Conservation (phyloP, 1,140 invertebrate species). For the Zaprionus ghesquierei region DNA sequence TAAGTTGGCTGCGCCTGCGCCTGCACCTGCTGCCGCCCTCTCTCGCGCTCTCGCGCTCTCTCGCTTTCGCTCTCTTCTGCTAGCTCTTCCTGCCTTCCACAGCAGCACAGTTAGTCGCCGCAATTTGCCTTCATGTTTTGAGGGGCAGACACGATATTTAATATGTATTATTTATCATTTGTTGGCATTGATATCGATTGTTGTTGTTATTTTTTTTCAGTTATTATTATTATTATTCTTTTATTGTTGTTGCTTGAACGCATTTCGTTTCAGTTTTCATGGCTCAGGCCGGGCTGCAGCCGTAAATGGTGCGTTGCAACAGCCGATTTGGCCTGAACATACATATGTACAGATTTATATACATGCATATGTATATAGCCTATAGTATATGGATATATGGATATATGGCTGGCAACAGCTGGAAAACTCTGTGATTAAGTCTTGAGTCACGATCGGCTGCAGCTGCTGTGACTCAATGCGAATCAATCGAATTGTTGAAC, state of each 20-base stretch:
- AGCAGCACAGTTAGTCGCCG: neutral
- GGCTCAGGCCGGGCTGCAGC: slow-evolving; percentile 40
- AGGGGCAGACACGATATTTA: slow-evolving; percentile 25
- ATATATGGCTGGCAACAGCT: neutral
- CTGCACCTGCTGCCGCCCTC: neutral
- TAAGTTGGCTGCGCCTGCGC: slow-evolving; percentile 14
- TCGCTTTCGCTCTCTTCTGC: neutral
- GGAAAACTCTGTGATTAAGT: slow-evolving; percentile 2
- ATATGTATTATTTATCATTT: slow-evolving; percentile 42
- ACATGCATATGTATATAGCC: neutral
- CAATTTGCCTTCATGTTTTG: neutral
- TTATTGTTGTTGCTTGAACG: slow-evolving; percentile 18
- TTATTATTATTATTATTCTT: slow-evolving; percentile 5
- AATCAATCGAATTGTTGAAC: slow-evolving; percentile 39
- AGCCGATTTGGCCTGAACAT: slow-evolving; percentile 10
- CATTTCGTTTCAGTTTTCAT: slow-evolving; percentile 45
- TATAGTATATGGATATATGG: no score
- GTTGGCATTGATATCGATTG: slow-evolving; percentile 34
- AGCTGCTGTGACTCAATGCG: slow-evolving; percentile 14
- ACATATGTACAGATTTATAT: neutral
- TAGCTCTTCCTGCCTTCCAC: no score
- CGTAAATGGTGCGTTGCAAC: slow-evolving; percentile 38
- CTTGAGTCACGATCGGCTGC: slow-evolving; percentile 30
- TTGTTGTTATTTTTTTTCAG: neutral
- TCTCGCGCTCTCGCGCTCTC: neutral